Evolutionary conservation across 2,888 invertebrate genomes (phyloP), one percentile per base, ranked within the genome.

Genomic region (Amphiduros pacificus): DNA sequence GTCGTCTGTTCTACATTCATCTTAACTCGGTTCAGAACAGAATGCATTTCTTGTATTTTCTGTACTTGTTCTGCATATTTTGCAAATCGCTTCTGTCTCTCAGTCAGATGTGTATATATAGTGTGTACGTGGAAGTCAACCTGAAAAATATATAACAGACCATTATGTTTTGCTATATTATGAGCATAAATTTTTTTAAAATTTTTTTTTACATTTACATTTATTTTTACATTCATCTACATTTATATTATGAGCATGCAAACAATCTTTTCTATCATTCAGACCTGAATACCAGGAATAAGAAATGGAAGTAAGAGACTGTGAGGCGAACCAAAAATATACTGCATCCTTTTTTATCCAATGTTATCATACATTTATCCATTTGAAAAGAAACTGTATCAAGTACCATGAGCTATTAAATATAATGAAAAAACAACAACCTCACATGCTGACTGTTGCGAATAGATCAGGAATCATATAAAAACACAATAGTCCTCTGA

Each of bases 61-160:
- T 90, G 88, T 63, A 96, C 86, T 55, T 93, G 88, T 75, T 96
- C 95, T 0, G 92, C 91, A 82, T 92, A 90, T 6, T 91, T 89
- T 1, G 92, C 90, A 82, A 91, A 94, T 24, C 87, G 88, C 71
- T 91, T 90, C 80, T 95, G 94, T 72, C 89, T 87, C 56, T 95
- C 94, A 1, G 89, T 88, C 74, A 91, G 87, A 2, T 86, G 81
- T 5, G 86, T 85, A 72, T 91, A 87, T 2, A 94, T 83, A 49
- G 88, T 89, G 0, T 86, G 86, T 41, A 93, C 86, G 50, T 91
- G 90, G 14, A 85, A 84, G 75, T 94, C 93, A 9, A 88, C 85
- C 90, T 91, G 78, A 29, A 72, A 69, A 14, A 44, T 32, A 57
- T 17, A 29, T 20, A 4, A 20, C n/a, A 44, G 4, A 20, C 9